Percentiles rank a stretch among this genome's conserved stretches.
These are phyloP conservation scores for Alca torda DNA, from an alignment of 2,797 vertebrate genomes.

Conservation along the genomic window DNA sequence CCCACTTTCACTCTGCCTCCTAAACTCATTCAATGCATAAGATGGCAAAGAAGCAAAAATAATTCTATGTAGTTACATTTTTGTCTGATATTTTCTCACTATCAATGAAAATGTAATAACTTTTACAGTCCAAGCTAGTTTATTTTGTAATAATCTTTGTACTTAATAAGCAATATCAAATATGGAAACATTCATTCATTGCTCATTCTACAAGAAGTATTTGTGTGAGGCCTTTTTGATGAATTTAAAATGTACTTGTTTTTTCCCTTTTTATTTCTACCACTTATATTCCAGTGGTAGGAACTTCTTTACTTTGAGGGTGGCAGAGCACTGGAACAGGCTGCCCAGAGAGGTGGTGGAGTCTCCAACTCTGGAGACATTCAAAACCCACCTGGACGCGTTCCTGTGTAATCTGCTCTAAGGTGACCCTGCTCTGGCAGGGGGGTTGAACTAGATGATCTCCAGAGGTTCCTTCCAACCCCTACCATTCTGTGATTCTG, in stretches of 20 bases:
- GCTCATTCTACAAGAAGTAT: not conserved
- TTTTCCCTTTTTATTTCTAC: not conserved
- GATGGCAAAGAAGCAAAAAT: not conserved
- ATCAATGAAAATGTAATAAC: not conserved
- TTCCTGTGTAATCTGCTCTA: no score
- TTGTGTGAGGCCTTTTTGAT: not conserved
- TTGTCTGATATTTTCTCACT: not conserved
- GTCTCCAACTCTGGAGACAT: no score
- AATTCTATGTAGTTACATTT: not conserved
- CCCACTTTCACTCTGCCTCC: not conserved
- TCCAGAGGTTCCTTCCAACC: no score
- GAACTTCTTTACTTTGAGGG: no score
- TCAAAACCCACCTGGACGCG: no score
- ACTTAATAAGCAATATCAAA: not conserved
- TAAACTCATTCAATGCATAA: not conserved
- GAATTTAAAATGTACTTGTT: not conserved
- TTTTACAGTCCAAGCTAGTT: not conserved
- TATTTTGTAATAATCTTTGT: not conserved
- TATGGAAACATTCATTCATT: not conserved
- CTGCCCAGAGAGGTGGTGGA: no score
- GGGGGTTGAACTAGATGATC: no score
- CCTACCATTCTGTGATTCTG: no score
- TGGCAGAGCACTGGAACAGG: no score
- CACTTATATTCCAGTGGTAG: not conserved
- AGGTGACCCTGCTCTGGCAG: no score